Conservation (phyloP, 2,888 invertebrate species). For the Ischnura elegans region DNA sequence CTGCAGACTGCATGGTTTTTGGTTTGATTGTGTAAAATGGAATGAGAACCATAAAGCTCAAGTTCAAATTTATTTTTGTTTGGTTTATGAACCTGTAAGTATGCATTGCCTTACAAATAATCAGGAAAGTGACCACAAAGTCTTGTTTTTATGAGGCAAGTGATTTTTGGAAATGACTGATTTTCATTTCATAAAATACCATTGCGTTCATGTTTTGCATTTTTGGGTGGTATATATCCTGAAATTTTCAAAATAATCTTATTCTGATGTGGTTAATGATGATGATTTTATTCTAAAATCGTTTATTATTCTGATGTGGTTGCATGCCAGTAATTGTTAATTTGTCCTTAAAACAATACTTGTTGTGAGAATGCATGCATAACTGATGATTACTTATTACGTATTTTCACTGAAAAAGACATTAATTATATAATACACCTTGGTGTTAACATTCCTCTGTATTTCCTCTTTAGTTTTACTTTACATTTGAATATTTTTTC, state of each 20-base stretch:
- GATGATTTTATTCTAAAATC: neutral
- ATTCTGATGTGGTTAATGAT: neutral
- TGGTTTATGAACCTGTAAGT: neutral
- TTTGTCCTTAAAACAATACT: neutral
- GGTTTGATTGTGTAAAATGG: neutral
- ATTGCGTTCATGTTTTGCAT: neutral
- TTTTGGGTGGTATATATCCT: too few species aligned
- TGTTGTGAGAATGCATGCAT: neutral
- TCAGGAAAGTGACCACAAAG: neutral
- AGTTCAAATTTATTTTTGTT: neutral
- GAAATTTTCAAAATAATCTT: too few species aligned
- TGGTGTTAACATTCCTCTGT: neutral
- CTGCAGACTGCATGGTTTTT: neutral
- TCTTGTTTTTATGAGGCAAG: neutral
- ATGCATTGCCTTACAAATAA: neutral
- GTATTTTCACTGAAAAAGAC: neutral
- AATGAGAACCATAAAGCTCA: neutral
- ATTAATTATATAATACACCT: neutral
- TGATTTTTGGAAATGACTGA: neutral
- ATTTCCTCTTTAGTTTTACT: neutral
- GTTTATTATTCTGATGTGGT: neutral
- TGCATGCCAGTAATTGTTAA: neutral
- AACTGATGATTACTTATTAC: neutral
- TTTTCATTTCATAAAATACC: neutral
- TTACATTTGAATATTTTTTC: neutral